phyloP scores from a whole-genome alignment of 2,797 vertebrate genomes.

The Decapterus maruadsi region DNA sequence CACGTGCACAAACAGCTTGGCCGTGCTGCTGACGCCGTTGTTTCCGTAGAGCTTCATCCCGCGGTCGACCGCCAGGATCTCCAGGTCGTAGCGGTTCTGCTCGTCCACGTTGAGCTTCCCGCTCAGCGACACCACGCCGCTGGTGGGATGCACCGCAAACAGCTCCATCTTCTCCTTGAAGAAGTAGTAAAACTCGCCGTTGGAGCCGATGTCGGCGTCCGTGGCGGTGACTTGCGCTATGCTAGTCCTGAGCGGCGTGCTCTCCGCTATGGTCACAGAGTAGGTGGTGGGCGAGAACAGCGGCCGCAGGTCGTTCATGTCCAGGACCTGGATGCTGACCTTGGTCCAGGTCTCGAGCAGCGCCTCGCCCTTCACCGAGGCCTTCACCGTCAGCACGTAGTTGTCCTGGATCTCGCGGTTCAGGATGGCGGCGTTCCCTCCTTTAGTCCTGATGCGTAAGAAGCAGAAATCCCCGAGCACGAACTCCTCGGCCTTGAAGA shows the following conservation, averaged over 20 bases:
- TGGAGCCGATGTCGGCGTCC: slow-evolving; percentile 97
- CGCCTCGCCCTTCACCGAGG: slow-evolving; percentile 93
- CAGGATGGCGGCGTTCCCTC: slow-evolving; percentile 96
- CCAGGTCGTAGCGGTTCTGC: slow-evolving; percentile 92
- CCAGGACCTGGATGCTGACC: slow-evolving; percentile 95
- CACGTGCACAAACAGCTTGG: slow-evolving; percentile 96
- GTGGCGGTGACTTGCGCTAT: slow-evolving; percentile 98
- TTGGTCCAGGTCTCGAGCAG: slow-evolving; percentile 95
- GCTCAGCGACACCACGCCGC: slow-evolving; percentile 95
- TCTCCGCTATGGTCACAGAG: slow-evolving; percentile 95
- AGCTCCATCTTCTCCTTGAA: slow-evolving; percentile 95
- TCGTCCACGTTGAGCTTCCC: slow-evolving; percentile 92
- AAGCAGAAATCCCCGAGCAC: slow-evolving; percentile 98
- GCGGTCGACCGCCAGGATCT: slow-evolving; percentile 96
- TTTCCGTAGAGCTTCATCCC: slow-evolving; percentile 99
- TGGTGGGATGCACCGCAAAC: slow-evolving; percentile 96
- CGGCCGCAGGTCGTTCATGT: slow-evolving; percentile 98
- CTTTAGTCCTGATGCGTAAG: slow-evolving; percentile 97
- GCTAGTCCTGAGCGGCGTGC: slow-evolving; percentile 96
- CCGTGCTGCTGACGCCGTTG: slow-evolving; percentile 97
- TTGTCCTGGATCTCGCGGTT: slow-evolving; percentile 98
- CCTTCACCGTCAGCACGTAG: slow-evolving; percentile 96
- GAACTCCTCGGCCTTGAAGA: slow-evolving; percentile 98
- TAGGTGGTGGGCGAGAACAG: slow-evolving; percentile 98
- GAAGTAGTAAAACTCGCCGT: slow-evolving; percentile 99